Percentiles rank a stretch among this genome's conserved stretches.
These are phyloP conservation scores for Rhinogobio ventralis DNA, from an alignment of 2,797 vertebrate species.

Conservation along the genomic window DNA sequence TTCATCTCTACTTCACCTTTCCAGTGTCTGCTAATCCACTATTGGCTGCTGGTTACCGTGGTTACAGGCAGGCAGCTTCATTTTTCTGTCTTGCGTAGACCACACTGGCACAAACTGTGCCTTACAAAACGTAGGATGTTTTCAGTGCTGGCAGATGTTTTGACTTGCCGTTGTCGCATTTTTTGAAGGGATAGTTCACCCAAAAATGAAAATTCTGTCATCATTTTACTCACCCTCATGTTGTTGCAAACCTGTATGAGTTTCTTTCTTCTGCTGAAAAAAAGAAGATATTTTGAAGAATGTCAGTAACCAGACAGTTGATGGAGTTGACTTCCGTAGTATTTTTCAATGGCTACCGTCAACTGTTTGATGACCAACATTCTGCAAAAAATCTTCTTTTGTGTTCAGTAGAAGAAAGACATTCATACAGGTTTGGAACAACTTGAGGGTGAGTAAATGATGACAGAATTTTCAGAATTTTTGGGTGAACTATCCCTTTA, in stretches of 20 bases:
- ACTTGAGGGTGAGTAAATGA: too few species aligned
- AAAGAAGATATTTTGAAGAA: neutral
- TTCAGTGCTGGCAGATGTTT: neutral
- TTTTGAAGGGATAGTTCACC: neutral
- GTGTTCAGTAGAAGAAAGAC: too few species aligned
- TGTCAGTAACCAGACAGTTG: neutral
- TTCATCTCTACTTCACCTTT: constrained; percentile 56
- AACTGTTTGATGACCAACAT: too few species aligned
- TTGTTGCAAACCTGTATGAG: neutral
- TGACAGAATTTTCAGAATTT: too few species aligned
- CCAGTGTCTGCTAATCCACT: constrained; percentile 25
- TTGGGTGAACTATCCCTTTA: neutral
- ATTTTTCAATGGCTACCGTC: too few species aligned
- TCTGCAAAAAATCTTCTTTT: too few species aligned
- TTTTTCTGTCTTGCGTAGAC: neutral
- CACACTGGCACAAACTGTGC: neutral
- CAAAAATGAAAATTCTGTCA: neutral
- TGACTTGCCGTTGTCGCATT: neutral
- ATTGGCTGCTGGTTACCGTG: constrained; percentile 59
- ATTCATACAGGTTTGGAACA: too few species aligned
- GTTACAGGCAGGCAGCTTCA: constrained; percentile 54
- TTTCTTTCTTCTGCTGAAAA: neutral
- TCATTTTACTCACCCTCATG: neutral
- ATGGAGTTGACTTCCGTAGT: neutral
- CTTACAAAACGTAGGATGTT: neutral